Base-by-base conservation (phyloP, 2,888 invertebrate genomes). In the Onthophagus sagittarius region DNA sequence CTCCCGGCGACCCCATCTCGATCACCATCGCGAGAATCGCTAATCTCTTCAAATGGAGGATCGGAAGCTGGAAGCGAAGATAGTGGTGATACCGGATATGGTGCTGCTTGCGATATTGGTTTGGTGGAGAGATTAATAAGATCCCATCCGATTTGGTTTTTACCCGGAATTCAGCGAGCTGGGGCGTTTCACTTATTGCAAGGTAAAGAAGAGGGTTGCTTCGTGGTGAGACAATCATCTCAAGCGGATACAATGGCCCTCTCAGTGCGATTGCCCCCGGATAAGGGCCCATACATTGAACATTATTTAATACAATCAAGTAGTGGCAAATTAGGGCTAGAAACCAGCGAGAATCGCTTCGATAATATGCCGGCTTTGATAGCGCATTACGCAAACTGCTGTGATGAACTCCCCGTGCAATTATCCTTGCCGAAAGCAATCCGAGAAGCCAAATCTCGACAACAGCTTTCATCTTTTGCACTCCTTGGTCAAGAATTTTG, bases 81-180 rank as follows among this genome's bases (percentile, higher is more conserved):
- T 78, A 86, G 88, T 81, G 85, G 82, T 69, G 85, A 84, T 76
- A 82, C 82, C 76, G 84, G 89, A 77, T 90, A 90, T 82, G 91
- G 91, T 80, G 92, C 92, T 76, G 93, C 94, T 77, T 95, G 95
- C 84, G 94, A 93, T 87, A 93, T 96, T 82, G 92, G 93, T 15
- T 87, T 96, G 77, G 88, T 95, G 82, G 97, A 98, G 85, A 89
- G 97, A 77, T 89, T 98, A 79, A 92, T 96, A 82, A 90, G 96
- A 78, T 95, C 96, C 39, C 96, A 97, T 86, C 95, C 97, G 64
- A 95, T 98, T 81, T 98, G 98, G 98, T 97, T 95, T 85, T 88
- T 98, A 76, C 95, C 97, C 0, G 95, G 96, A 62, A 94, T 98
- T 71, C 96, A 97, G 83, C 89, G 98, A 77, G 94, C 95, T 72